Percentiles rank a stretch among this genome's conserved stretches.
Evolutionary conservation across 2,113 vertebrate species (phyloP).

Genomic region (Atherinomorus stipes): DNA sequence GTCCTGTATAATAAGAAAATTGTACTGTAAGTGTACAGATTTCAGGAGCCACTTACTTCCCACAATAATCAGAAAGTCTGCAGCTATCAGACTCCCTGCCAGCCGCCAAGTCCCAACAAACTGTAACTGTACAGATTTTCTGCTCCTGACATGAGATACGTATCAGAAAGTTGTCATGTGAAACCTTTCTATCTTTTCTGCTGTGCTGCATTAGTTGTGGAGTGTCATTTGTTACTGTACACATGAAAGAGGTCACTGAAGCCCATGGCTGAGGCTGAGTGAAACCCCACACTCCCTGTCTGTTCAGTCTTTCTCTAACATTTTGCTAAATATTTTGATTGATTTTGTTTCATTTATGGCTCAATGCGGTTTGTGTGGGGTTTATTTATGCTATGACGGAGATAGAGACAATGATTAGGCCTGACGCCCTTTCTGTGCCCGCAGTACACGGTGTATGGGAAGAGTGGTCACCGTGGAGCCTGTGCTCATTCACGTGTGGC

Average conservation of each 20-base stretch:
- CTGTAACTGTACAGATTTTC: slow-evolving; percentile 33
- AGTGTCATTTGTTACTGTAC: slow-evolving; percentile 12
- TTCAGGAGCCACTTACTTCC: slow-evolving; percentile 35
- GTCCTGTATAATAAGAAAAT: slow-evolving; percentile 35
- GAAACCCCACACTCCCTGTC: slow-evolving; percentile 53
- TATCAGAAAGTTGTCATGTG: neutral
- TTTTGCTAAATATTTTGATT: slow-evolving; percentile 65
- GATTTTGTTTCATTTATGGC: slow-evolving; percentile 66
- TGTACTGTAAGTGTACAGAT: slow-evolving; percentile 25
- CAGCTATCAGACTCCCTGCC: slow-evolving; percentile 30
- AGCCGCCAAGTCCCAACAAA: slow-evolving; percentile 38
- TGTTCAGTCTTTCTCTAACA: slow-evolving; percentile 70
- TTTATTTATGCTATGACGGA: slow-evolving; percentile 54
- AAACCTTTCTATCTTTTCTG: slow-evolving; percentile 8
- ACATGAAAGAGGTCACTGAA: slow-evolving; percentile 17
- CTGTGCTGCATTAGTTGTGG: slow-evolving; percentile 3
- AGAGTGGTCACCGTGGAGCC: slow-evolving; percentile 99
- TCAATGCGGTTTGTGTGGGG: slow-evolving; percentile 51
- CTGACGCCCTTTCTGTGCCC: slow-evolving; percentile 88
- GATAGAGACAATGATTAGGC: slow-evolving; percentile 59
- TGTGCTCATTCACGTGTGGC: slow-evolving; percentile 99
- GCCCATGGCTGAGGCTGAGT: slow-evolving; percentile 24
- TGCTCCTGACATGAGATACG: slow-evolving; percentile 14
- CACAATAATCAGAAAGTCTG: slow-evolving; percentile 36
- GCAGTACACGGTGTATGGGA: slow-evolving; percentile 99